Evolutionary conservation across 2,113 vertebrate species (phyloP).

Genomic region (Triplophysa rosa): DNA sequence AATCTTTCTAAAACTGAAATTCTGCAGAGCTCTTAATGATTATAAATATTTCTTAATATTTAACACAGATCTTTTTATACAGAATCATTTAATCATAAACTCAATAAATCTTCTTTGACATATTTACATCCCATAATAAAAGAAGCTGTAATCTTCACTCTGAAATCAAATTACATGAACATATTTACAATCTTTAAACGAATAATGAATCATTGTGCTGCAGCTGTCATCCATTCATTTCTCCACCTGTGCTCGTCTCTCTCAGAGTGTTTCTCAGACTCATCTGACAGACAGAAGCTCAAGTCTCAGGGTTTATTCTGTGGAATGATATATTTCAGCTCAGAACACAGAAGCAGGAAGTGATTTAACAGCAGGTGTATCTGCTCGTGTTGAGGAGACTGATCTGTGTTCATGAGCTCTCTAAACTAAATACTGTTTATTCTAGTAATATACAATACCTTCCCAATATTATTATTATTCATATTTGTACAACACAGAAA

Average conservation of each 20-base stretch:
- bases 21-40: slow-evolving; percentile 34
- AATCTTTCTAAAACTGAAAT: slow-evolving; percentile 35
- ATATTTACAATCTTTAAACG: slow-evolving; percentile 52
- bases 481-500: background rate
- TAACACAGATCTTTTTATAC: slow-evolving; percentile 27
- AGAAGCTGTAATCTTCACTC: slow-evolving; percentile 42
- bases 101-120: slow-evolving; percentile 14
- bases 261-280: slow-evolving; percentile 7
- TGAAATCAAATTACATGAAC: slow-evolving; percentile 57
- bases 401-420: too few relatives aligned
- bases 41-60: slow-evolving; percentile 52
- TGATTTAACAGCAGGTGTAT: background rate
- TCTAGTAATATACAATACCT: slow-evolving; percentile 22
- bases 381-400: too few relatives aligned
- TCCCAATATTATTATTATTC: background rate
- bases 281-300: too few relatives aligned
- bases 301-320: slow-evolving; percentile 10
- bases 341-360: background rate
- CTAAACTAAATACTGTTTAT: slow-evolving; percentile 36
- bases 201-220: background rate
- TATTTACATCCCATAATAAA: slow-evolving; percentile 46
- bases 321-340: background rate
- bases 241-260: slow-evolving; percentile 22
- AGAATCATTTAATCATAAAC: slow-evolving; percentile 25
- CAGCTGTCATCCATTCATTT: too few relatives aligned